Evolutionary conservation across 2,888 invertebrate genomes (phyloP), one percentile per base, ranked within the genome.

Genomic region (Nebria salina): DNA sequence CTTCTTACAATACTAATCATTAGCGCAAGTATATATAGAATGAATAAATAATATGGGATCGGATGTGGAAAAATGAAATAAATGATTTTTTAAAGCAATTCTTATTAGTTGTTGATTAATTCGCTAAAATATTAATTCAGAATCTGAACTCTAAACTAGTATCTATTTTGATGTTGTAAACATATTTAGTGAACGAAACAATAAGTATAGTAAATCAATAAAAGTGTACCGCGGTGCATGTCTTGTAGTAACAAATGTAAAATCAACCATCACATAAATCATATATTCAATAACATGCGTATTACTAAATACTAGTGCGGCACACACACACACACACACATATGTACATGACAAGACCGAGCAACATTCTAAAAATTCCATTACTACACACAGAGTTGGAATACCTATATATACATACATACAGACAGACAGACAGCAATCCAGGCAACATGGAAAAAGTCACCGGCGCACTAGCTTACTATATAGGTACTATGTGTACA

Each of bases 271-370:
- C 54, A 54, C 54, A 54, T 54, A 54, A 54, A 54, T 54, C 54
- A 54, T 54, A 54, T 54, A 54, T 54, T 54, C 54, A 54, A 54
- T 54, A 54, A 54, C 54, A 54, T 54, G 54, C 54, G 54, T 54
- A 54, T 54, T 54, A 54, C 54, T 54, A 54, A 54, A 54, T 54
- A 54, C 54, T 54, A 54, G 54, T 54, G 26, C 68, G 20, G 68
- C 20, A 68, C 15, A 68, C 68, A 68, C 15, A 68, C 68, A 68
- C 13, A 68, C 68, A 25, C 8, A 68, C 68, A 68, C 68, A 68
- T 2, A 20, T 15, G 9, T 13, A 54, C 13, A 13, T 11, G 54
- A 54, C 54, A 54, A 5, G 54, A 54, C 54, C 8, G 54, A 54
- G 54, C 54, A 54, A 54, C 54, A 54, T 54, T 54, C 54, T 54